Evolutionary conservation across 2,888 invertebrate species (phyloP).

Genomic region (Phytoseiulus persimilis): DNA sequence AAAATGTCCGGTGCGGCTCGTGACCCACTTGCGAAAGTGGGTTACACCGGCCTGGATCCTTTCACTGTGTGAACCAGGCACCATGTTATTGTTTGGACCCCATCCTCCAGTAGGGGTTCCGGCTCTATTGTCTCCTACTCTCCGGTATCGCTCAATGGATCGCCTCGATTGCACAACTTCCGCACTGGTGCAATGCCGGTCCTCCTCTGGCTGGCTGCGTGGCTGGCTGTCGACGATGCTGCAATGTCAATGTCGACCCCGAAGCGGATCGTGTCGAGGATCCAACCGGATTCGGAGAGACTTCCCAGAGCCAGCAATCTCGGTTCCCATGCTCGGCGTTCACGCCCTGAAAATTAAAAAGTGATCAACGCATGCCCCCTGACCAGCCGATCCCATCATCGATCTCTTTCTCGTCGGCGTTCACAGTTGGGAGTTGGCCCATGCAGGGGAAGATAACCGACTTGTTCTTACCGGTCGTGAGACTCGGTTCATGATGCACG

Average conservation of each 20-base stretch:
- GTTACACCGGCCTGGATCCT: constrained; percentile 35
- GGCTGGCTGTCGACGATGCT: background rate
- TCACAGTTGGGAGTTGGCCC: background rate
- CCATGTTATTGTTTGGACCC: constrained; percentile 37
- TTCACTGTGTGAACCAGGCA: constrained; percentile 38
- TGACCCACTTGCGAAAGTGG: constrained; percentile 36
- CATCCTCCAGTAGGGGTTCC: background rate
- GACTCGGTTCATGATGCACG: background rate
- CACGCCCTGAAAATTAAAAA: constrained; percentile 38
- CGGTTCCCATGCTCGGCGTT: background rate
- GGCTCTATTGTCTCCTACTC: constrained; percentile 29
- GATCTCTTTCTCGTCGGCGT: background rate
- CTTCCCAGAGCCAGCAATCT: background rate
- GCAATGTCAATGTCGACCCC: constrained; percentile 18
- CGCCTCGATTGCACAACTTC: constrained; percentile 32
- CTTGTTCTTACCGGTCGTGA: background rate
- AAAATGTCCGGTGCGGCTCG: constrained; percentile 23
- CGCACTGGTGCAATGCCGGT: constrained; percentile 23
- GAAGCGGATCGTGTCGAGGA: background rate
- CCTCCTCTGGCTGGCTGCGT: background rate
- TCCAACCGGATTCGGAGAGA: background rate
- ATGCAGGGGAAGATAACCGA: background rate
- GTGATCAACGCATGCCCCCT: constrained; percentile 16
- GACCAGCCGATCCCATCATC: background rate
- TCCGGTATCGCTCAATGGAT: background rate